Conservation (phyloP, 2,113 vertebrate species). For the Mixornis gularis region DNA sequence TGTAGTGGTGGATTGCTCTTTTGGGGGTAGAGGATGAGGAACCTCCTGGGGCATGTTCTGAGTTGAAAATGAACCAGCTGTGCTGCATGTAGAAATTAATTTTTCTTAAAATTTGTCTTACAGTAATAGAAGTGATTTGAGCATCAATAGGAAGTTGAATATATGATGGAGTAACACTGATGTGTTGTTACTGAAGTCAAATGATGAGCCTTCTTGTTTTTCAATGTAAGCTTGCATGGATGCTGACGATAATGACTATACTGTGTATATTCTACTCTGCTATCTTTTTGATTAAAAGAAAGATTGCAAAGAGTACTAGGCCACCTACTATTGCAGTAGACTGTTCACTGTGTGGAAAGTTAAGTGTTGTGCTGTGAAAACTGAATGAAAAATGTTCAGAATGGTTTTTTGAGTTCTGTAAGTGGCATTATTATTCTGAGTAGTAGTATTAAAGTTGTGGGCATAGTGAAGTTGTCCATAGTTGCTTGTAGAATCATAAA, state of each 20-base stretch:
- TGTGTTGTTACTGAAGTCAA: not conserved
- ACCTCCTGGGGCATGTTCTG: not conserved
- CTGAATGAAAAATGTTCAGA: not conserved
- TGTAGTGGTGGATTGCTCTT: not conserved
- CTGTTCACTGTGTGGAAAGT: not conserved
- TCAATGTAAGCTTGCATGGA: not conserved
- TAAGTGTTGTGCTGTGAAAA: not conserved
- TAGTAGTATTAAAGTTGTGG: not conserved
- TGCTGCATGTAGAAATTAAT: not conserved
- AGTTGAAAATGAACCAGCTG: not conserved
- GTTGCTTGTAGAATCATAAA: not conserved
- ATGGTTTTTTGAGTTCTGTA: not conserved
- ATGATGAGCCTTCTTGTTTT: not conserved
- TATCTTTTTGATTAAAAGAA: not conserved
- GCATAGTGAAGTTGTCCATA: not conserved
- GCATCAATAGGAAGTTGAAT: fast-evolving
- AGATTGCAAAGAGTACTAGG: not conserved
- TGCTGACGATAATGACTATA: not conserved
- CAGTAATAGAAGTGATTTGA: not conserved
- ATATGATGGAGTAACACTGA: not conserved
- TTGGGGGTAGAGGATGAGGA: fast-evolving
- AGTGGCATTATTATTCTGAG: not conserved
- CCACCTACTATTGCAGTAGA: not conserved
- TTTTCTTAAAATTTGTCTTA: not conserved
- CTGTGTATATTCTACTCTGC: not conserved